These are phyloP conservation scores for Diplodus puntazzo DNA, from an alignment of 2,797 vertebrate species.

Conservation along the genomic window DNA sequence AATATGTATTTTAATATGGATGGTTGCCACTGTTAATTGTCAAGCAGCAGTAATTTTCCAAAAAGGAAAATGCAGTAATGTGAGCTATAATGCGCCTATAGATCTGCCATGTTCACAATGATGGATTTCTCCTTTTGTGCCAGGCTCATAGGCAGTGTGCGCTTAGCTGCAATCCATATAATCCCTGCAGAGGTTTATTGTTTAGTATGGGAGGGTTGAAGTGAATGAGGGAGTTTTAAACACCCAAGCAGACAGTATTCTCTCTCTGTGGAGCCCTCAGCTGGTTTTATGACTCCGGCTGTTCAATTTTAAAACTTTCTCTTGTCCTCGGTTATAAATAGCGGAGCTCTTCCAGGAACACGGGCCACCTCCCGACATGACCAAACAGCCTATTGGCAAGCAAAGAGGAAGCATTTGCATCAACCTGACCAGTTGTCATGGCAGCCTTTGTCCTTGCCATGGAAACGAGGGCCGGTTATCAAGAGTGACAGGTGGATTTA, in stretches of 20 bases:
- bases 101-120: not conserved
- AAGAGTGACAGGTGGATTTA: conserved; percentile 62
- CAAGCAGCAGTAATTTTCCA: not conserved
- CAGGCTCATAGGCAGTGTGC: not conserved
- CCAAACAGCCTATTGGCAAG: conserved; percentile 40
- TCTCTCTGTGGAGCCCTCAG: conserved; percentile 8
- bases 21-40: not conserved
- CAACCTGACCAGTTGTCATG: conserved; percentile 61
- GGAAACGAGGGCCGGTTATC: conserved; percentile 55
- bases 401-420: conserved; percentile 44
- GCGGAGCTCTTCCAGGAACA: conserved; percentile 1
- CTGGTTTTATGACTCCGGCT: conserved; percentile 40
- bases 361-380: not conserved
- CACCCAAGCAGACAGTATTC: not conserved
- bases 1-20: not conserved
- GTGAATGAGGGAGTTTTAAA: conserved; percentile 1
- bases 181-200: conserved; percentile 27
- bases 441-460: conserved; percentile 56
- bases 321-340: conserved; percentile 23
- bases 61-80: not conserved
- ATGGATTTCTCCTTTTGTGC: conserved; percentile 15
- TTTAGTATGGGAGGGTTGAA: not conserved
- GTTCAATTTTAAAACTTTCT: conserved; percentile 32
- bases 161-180: conserved; percentile 6
- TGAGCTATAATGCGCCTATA: not conserved